Evolutionary conservation across 2,797 vertebrate genomes (phyloP), one percentile per base, ranked within the genome.

Genomic region (Cossypha dichroa): DNA sequence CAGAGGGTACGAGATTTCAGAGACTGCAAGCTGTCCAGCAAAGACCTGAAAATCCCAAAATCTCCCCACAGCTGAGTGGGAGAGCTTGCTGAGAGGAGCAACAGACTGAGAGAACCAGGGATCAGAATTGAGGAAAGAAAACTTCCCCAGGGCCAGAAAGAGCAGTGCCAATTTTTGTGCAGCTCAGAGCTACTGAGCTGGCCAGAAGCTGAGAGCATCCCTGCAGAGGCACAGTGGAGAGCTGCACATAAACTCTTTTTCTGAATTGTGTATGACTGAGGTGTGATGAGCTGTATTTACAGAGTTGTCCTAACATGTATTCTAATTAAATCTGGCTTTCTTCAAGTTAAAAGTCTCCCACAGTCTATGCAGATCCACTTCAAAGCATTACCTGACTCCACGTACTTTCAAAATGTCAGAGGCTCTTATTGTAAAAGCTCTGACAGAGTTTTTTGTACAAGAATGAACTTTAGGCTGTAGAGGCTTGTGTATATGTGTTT

Each of bases 161-260:
- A 45, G 6, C 77, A 79, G 38, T 72, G 77, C 86, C 95, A 95
- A 88, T 58, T 93, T 58, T 94, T 25, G 63, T 92, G 55, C 36
- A 86, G 15, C 84, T 75, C 15, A n/a, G 72, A 88, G 54, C 91
- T 94, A 94, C 88, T 73, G 84, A 92, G 66, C 70, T 95, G 94
- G 73, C 88, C 85, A 66, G 80, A 73, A 94, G 29, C 58, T 90
- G 62, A 92, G 69, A 92, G 69, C 58, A 84, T 45, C 86, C 86
- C 90, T 92, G 74, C 73, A 66, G 91, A 90, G 92, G 11, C 49
- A 40, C 67, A 58, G 58, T 6, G 15, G 19, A 77, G 59, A 62
- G 49, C 15, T 72, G 62, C 19, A 29, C 25, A 81, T 72, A 90
- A 95, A 76, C 8, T 5, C 8, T 66, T 66, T 21, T 60, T 55